Evolutionary conservation across 2,888 invertebrate genomes (phyloP).

Genomic region (Machimus atricapillus): DNA sequence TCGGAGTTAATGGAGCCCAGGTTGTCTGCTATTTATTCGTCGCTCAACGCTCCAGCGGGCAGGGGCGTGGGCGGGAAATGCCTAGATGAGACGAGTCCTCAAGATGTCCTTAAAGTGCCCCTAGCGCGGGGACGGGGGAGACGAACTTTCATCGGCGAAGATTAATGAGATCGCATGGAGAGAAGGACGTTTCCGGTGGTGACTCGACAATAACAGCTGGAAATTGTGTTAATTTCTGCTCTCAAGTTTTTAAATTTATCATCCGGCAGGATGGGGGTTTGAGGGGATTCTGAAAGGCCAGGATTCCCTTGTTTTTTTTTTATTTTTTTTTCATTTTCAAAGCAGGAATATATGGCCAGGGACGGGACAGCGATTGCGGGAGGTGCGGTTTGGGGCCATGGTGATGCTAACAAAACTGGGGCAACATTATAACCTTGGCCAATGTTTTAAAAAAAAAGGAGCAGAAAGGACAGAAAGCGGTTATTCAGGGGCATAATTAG

Average conservation of each 20-base stretch:
- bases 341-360: background rate
- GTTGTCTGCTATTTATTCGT: background rate
- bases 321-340: background rate
- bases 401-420: background rate
- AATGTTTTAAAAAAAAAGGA: background rate
- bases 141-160: background rate
- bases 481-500: background rate
- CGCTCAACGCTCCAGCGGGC: background rate
- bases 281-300: background rate
- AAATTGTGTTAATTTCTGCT: background rate
- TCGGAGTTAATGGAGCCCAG: slow-evolving; percentile 21
- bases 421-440: background rate
- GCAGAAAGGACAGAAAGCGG: background rate
- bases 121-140: background rate
- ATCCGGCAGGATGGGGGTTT: background rate
- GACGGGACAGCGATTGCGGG: background rate
- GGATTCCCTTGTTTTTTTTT: background rate
- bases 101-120: background rate
- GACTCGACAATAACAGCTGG: background rate
- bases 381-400: background rate
- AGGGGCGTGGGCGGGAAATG: background rate
- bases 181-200: background rate
- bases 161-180: background rate
- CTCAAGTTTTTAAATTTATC: background rate
- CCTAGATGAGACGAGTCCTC: background rate